Evolutionary conservation across 2,888 invertebrate genomes (phyloP), one percentile per base, ranked within the genome.

Genomic region (Beris chalybata): DNA sequence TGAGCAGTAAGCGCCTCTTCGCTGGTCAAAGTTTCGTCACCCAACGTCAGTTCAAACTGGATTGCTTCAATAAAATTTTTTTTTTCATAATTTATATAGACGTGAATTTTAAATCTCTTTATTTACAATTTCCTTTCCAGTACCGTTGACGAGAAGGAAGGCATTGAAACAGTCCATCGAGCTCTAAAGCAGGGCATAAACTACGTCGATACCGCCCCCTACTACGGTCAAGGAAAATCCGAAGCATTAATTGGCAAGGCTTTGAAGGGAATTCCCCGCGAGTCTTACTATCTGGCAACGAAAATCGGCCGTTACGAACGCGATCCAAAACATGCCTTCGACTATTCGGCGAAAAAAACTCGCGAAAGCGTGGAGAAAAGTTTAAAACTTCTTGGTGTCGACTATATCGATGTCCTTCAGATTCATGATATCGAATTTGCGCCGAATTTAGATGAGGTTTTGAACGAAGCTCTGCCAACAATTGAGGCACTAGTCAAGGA

Each of bases 371-470:
- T 95, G 12, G 86, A 91, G 63, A 84, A 83, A 56, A 93, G 92
- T 69, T 82, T 95, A 58, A 75, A 82, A 65, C 81, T 83, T 15
- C 82, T 95, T 6, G 87, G 88, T 2, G 74, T 94, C 65, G 87
- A 89, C 67, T 92, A 92, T 76, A 86, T 95, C 0, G 95, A 95
- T 76, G 78, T 95, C 52, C 86, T 95, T 74, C 93, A 94, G 93
- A 84, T 94, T 12, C 95, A 95, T 74, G 95, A 95, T 74, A 81
- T 90, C 61, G 93, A 94, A 73, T 95, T 93, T 78, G 90, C 92
- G 0, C 86, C 89, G 3, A 87, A 85, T 66, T 77, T 87, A 12
- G 87, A 91, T 38, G 79, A 89, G 1, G 82, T 95, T 3, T 73
- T 93, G 3, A 87, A 89, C 54, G 93, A 95, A 80, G 93, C 93